These are phyloP conservation scores for Falco berigora DNA, from an alignment of 2,797 vertebrate species.

Conservation along the genomic window DNA sequence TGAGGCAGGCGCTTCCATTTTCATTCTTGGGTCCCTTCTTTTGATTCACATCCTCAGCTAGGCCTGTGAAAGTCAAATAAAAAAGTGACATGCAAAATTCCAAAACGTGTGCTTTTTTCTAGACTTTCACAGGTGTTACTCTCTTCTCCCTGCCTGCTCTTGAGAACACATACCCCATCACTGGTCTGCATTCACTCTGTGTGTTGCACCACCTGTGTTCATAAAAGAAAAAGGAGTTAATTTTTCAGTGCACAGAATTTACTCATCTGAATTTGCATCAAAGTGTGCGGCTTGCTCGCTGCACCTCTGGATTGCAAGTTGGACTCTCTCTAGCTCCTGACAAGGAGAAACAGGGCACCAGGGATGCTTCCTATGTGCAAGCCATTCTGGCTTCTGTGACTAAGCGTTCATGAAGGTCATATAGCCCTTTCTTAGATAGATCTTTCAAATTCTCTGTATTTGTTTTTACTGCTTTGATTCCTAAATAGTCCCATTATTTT, in stretches of 20 bases:
- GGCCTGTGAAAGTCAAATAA: neutral
- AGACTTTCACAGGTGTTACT: neutral
- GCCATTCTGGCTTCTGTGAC: neutral
- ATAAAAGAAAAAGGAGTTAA: neutral
- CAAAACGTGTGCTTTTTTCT: neutral
- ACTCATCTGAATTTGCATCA: neutral
- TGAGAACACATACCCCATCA: rapidly evolving
- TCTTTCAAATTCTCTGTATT: neutral
- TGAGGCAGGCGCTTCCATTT: neutral
- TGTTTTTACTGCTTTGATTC: neutral
- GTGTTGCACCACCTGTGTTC: neutral
- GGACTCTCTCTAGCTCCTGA: neutral
- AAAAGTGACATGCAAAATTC: neutral
- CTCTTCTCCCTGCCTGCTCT: neutral
- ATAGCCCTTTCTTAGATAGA: neutral
- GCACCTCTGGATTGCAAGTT: neutral
- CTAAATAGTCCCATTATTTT: neutral
- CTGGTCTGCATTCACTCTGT: neutral
- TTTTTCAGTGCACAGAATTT: neutral
- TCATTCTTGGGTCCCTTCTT: neutral
- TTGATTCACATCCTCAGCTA: neutral
- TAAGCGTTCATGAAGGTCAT: neutral
- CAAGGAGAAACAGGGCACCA: constrained; percentile 19
- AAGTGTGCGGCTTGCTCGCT: neutral
- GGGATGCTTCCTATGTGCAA: neutral